Evolutionary conservation across 2,888 invertebrate genomes (phyloP).

Genomic region (Eupithecia inturbata): DNA sequence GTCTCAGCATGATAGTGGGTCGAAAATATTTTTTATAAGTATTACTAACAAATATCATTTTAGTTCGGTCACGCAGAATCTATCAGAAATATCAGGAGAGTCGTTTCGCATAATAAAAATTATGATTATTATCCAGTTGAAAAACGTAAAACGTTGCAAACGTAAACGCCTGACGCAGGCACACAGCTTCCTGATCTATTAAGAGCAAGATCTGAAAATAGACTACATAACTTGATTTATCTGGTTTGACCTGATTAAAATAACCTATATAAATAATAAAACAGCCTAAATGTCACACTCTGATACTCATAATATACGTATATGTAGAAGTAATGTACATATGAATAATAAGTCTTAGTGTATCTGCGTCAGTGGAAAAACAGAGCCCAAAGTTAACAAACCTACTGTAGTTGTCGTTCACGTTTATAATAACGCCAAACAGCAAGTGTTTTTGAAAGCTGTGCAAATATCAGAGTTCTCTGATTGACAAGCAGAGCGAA

Average conservation of each 20-base stretch:
- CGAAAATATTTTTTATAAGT: background rate
- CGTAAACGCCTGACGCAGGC: background rate
- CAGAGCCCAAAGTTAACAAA: background rate
- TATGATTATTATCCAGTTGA: background rate
- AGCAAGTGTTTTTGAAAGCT: slow-evolving; percentile 7
- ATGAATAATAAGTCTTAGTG: background rate
- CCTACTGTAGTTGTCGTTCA: background rate
- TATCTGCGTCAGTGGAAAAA: background rate
- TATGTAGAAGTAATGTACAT: background rate
- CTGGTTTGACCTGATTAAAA: background rate
- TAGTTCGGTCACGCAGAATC: background rate
- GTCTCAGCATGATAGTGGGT: background rate
- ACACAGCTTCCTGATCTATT: background rate
- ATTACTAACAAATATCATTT: background rate
- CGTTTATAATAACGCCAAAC: background rate
- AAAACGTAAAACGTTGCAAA: background rate
- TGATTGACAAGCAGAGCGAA: background rate
- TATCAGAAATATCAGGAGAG: background rate
- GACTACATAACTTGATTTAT: background rate
- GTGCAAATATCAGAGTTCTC: slow-evolving; percentile 3
- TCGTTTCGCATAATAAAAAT: background rate
- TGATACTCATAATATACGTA: background rate
- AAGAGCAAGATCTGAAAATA: background rate
- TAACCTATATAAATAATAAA: background rate
- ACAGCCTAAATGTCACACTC: background rate